Conservation (phyloP, 1,140 invertebrate genomes). For the Homarus americanus region DNA sequence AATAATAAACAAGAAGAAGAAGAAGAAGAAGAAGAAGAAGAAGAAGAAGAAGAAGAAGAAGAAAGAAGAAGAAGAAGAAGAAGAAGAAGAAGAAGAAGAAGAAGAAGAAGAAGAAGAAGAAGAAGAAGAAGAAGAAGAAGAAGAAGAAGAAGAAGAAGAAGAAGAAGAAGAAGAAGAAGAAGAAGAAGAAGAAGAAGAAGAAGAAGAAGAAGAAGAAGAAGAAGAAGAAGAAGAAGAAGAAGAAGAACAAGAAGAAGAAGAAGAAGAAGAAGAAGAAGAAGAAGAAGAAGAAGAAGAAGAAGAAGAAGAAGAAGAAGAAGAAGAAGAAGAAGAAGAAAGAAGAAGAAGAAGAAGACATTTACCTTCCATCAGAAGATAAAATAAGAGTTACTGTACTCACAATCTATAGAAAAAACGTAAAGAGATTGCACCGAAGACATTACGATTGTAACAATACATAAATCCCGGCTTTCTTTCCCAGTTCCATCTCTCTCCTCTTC, state of each 20-base stretch:
- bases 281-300: background rate
- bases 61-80: no score
- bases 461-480: no score
- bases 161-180: background rate
- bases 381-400: no score
- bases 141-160: background rate
- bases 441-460: no score
- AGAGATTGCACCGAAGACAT: no score
- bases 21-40: background rate
- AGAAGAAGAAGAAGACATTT: background rate
- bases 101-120: background rate
- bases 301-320: background rate
- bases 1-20: no score
- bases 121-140: background rate
- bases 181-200: background rate
- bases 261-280: background rate
- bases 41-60: background rate
- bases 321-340: background rate
- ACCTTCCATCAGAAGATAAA: slow-evolving; percentile 2
- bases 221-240: background rate
- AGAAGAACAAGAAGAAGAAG: background rate
- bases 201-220: background rate
- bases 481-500: no score
- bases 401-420: no score
- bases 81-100: background rate